phyloP scores from a whole-genome alignment of 2,888 invertebrate genomes.

The Laothoe populi region DNA sequence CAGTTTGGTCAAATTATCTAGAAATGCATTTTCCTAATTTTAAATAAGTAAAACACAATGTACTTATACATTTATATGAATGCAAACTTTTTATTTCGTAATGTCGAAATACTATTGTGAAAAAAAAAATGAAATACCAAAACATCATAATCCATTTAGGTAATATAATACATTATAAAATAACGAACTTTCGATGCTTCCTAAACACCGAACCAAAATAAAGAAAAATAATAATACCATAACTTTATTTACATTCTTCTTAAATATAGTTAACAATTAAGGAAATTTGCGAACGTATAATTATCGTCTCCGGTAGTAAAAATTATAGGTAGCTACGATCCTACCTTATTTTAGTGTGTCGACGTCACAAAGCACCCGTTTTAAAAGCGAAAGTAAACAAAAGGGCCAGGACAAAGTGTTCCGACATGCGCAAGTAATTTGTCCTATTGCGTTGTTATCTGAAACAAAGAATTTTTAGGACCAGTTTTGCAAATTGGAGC shows the following conservation, averaged over 20 bases:
- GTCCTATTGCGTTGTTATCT: conserved; percentile 68
- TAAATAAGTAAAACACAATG: too few relatives aligned
- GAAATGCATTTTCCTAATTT: too few relatives aligned
- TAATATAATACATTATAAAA: background rate
- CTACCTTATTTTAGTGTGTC: conserved; percentile 23
- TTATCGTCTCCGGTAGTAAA: conserved; percentile 27
- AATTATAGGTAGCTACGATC: conserved; percentile 22
- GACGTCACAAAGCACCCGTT: conserved; percentile 42
- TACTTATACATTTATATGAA: too few relatives aligned
- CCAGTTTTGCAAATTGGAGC: conserved; percentile 71
- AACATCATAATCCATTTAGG: too few relatives aligned
- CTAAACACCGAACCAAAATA: background rate
- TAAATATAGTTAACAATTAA: conserved; percentile 22
- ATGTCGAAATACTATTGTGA: too few relatives aligned
- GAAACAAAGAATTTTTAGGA: conserved; percentile 65
- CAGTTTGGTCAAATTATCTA: background rate
- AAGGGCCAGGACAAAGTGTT: conserved; percentile 60
- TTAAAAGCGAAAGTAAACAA: conserved; percentile 71
- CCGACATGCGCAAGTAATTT: conserved; percentile 73
- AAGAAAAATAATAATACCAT: conserved; percentile 11
- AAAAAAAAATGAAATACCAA: too few relatives aligned
- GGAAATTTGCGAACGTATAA: conserved; percentile 28
- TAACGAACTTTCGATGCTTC: background rate
- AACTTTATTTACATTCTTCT: conserved; percentile 4
- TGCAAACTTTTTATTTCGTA: too few relatives aligned